A percentile compares a stretch with the other conserved stretches of the same genome.
Conservation (phyloP, 2,888 invertebrate species). For the Oxyteleia sp. region DNA sequence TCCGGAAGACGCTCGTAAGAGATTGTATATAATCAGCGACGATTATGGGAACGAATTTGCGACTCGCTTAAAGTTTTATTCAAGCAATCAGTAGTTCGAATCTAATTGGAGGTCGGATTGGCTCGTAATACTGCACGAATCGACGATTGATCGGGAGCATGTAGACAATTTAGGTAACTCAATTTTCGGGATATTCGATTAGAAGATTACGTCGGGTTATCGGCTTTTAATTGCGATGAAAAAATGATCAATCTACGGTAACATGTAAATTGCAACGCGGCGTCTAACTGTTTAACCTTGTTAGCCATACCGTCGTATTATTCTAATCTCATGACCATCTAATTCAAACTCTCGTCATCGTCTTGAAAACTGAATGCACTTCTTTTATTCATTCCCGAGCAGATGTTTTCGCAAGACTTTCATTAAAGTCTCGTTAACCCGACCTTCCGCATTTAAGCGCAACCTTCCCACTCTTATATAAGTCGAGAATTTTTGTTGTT, state of each 20-base stretch:
- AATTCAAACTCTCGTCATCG: slow-evolving; percentile 30
- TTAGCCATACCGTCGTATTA: slow-evolving; percentile 22
- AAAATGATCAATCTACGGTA: background rate
- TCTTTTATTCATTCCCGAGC: slow-evolving; percentile 67
- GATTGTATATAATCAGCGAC: slow-evolving; percentile 7
- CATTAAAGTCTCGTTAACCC: slow-evolving; percentile 85
- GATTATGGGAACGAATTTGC: slow-evolving; percentile 24
- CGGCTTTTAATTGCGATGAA: slow-evolving; percentile 21
- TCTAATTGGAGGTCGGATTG: slow-evolving; percentile 2
- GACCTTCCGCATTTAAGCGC: slow-evolving; percentile 61
- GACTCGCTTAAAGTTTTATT: background rate
- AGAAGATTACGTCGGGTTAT: slow-evolving; percentile 11
- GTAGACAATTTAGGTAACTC: slow-evolving; percentile 29
- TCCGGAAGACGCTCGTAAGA: slow-evolving; percentile 24
- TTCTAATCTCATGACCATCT: slow-evolving; percentile 21
- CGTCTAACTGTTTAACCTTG: slow-evolving; percentile 1
- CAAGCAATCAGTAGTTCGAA: background rate
- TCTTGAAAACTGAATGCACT: slow-evolving; percentile 40
- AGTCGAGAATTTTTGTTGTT: slow-evolving; percentile 45
- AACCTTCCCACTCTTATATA: slow-evolving; percentile 43
- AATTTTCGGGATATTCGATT: slow-evolving; percentile 41
- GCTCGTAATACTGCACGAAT: slow-evolving; percentile 38
- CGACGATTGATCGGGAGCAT: slow-evolving; percentile 18
- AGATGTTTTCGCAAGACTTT: slow-evolving; percentile 80
- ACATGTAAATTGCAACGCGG: slow-evolving; percentile 3